Base-by-base conservation (phyloP, 2,888 invertebrate species). In the Noctua janthina region DNA sequence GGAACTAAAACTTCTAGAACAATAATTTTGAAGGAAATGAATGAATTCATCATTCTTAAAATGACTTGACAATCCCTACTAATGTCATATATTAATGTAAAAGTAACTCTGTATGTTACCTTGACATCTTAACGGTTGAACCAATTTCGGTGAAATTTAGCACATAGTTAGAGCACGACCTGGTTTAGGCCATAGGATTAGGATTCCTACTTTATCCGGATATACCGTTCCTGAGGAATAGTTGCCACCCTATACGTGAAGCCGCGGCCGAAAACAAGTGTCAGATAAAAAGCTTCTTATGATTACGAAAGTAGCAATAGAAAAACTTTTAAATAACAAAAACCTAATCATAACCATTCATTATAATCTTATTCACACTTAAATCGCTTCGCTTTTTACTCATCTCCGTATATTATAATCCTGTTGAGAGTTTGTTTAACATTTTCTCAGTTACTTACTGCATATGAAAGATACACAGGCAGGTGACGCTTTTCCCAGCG, bases 401-500 rank as follows among this genome's bases (percentile, higher is more conserved):
- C 35, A 46, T 23, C 43, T 67, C 39, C 39, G 17, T 23, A 51
- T 17, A 49, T 78, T 17, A 49, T 78, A 54, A 71, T 71, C 62
- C 3, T 39, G 51, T 71, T 43, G 5, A 11, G 46, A 70, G 46
- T 70, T 74, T 80, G 67, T 82, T 67, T 86, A 56, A 20, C n/a
- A 82, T 82, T 74, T 62, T 15, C n/a, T 69, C 11, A 39, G 59
- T 66, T 75, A 46, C 62, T 54, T 67, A 56, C 59, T 17, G 62
- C 35, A 35, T 74, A 78, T 54, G 23, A 74, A 79, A 87, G 49
- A 70, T 83, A 78, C 59, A 76, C 71, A 75, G 66, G 15, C 87
- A 87, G 84, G 75, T 85, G 84, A 39, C 66, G 51, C 23, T 29
- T 17, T 87, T 85, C 87, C 23, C 84, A 87, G 43, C n/a, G 83